A percentile compares a stretch with the other conserved stretches of the same genome.
Conservation (phyloP, 2,797 vertebrate genomes). For the Phoxinus dragarum region DNA sequence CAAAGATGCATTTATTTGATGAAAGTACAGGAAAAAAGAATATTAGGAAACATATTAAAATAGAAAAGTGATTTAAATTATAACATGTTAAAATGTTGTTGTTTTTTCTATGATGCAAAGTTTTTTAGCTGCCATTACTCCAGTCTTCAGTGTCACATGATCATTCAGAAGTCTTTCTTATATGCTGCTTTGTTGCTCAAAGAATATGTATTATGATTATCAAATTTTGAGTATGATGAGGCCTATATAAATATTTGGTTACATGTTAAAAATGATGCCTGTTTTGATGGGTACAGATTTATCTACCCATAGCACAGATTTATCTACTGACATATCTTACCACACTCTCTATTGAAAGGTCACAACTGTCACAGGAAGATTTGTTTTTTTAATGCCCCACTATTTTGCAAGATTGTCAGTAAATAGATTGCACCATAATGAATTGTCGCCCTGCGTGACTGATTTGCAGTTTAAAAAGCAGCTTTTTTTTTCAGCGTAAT, state of each 20-base stretch:
- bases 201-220: not conserved
- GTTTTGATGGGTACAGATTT: not conserved
- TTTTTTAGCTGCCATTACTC: not conserved
- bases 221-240: not conserved
- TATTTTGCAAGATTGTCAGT: slow-evolving; percentile 12
- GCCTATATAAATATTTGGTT: not conserved
- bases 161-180: not conserved
- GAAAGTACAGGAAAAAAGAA: not conserved
- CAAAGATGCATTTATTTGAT: not conserved
- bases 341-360: not conserved
- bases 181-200: not conserved
- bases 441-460: not conserved
- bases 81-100: not conserved
- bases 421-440: slow-evolving; percentile 31
- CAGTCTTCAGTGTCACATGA: not conserved
- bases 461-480: slow-evolving; percentile 6
- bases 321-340: not conserved
- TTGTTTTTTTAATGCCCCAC: not conserved
- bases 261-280: not conserved
- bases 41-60: not conserved
- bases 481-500: not conserved
- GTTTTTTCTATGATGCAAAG: not conserved
- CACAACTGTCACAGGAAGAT: not conserved
- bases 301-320: not conserved
- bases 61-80: not conserved